A percentile compares a stretch with the other conserved stretches of the same genome.
These are phyloP conservation scores for Xestia xanthographa DNA, from an alignment of 2,888 invertebrate genomes.

Conservation along the genomic window DNA sequence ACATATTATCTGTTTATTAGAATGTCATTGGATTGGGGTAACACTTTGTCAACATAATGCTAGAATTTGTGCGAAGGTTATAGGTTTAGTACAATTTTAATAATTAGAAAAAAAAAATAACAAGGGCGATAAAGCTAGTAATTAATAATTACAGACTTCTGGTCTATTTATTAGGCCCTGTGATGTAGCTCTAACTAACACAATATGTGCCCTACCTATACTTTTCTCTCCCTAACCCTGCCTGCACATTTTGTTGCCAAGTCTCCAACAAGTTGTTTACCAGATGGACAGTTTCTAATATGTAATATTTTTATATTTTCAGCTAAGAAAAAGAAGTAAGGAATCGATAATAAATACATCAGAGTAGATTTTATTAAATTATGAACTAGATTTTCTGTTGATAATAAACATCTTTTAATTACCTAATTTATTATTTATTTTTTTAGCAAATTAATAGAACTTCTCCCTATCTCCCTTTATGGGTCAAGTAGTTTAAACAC, in stretches of 20 bases:
- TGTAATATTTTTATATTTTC: constrained; percentile 76
- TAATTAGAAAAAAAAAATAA: no score
- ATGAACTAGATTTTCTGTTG: constrained; percentile 57
- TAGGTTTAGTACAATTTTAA: no score
- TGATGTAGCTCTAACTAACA: not conserved
- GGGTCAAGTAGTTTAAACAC: no score
- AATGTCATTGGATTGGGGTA: no score
- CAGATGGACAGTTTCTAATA: not conserved
- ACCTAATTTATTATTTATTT: not conserved
- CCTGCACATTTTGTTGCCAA: not conserved
- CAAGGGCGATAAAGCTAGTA: no score
- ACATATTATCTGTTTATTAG: no score
- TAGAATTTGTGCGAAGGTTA: no score
- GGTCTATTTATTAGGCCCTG: no score
- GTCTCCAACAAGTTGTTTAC: not conserved
- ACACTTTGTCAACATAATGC: no score
- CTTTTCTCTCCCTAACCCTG: not conserved
- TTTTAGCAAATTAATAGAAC: not conserved
- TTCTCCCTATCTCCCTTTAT: no score
- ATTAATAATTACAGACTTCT: no score
- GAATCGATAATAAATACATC: constrained; percentile 1
- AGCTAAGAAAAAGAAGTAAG: constrained; percentile 83
- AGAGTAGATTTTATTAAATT: constrained; percentile 41
- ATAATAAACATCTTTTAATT: constrained; percentile 44
- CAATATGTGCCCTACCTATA: no score